Percentiles rank a stretch among this genome's conserved stretches.
Evolutionary conservation across 2,888 invertebrate species (phyloP).

Genomic region (Dasysyrphus albostriatus): DNA sequence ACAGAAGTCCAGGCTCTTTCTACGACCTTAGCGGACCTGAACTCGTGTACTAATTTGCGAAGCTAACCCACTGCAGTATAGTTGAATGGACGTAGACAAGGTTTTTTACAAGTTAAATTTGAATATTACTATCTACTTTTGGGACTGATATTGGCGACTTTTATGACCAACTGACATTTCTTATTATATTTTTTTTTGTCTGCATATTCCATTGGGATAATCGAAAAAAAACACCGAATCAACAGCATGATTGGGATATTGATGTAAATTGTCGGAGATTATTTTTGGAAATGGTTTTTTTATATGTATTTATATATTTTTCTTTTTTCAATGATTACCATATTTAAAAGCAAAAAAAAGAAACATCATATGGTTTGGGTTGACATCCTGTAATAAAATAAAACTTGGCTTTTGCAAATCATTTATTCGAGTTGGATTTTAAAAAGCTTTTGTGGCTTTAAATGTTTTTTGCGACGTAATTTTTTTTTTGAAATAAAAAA

Average conservation of each 20-base stretch:
- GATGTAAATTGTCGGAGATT: slow-evolving; percentile 42
- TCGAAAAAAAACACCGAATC: slow-evolving; percentile 11
- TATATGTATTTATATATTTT: no score
- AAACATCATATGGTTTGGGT: not conserved
- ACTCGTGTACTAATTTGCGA: not conserved
- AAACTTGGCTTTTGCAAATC: slow-evolving; percentile 5
- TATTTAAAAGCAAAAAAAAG: not conserved
- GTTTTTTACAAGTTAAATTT: slow-evolving; percentile 50
- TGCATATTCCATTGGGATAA: slow-evolving; percentile 20
- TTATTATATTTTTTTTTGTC: not conserved
- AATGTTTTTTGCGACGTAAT: slow-evolving; percentile 3
- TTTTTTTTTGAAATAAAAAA: not conserved
- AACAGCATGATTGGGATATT: slow-evolving; percentile 52
- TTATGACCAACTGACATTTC: slow-evolving; percentile 42
- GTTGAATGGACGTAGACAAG: slow-evolving; percentile 60
- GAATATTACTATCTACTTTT: slow-evolving; percentile 57
- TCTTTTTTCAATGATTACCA: slow-evolving; percentile 3
- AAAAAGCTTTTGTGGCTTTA: not conserved
- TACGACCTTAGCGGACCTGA: not conserved
- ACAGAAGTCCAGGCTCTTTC: not conserved
- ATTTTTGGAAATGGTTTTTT: slow-evolving; percentile 3
- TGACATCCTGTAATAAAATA: slow-evolving; percentile 39
- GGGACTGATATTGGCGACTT: slow-evolving; percentile 37
- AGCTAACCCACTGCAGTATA: slow-evolving; percentile 11
- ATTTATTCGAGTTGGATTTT: slow-evolving; percentile 24